A percentile compares a stretch with the other conserved stretches of the same genome.
These are phyloP conservation scores for Scaptomyza parva DNA, from an alignment of 2,888 invertebrate genomes.

Conservation along the genomic window DNA sequence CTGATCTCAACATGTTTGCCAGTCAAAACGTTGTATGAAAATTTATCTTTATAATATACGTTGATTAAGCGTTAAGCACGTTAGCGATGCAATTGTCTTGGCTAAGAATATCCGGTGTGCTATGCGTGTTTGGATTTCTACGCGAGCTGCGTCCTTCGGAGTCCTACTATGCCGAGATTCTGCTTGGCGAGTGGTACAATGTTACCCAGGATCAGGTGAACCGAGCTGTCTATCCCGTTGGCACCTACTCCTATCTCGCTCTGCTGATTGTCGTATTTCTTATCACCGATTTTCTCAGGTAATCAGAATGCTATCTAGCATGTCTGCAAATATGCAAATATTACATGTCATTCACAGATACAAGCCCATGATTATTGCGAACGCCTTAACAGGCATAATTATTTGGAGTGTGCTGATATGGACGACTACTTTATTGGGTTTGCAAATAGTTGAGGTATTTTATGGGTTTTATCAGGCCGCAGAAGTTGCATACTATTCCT, in stretches of 20 bases:
- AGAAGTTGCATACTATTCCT: constrained; percentile 96
- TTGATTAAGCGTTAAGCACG: no score
- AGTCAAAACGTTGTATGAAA: no score
- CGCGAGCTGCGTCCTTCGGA: constrained; percentile 94
- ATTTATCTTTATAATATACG: no score
- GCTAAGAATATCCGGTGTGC: constrained; percentile 89
- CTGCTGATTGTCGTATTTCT: constrained; percentile 92
- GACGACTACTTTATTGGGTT: constrained; percentile 89
- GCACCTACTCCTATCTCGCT: constrained; percentile 93
- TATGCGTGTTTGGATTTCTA: constrained; percentile 92
- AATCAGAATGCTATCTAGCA: constrained; percentile 15
- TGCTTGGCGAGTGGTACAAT: constrained; percentile 91
- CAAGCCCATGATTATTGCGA: constrained; percentile 94
- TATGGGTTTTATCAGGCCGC: constrained; percentile 95
- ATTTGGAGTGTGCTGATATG: constrained; percentile 92
- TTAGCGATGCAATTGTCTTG: constrained; percentile 84
- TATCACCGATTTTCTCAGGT: constrained; percentile 90
- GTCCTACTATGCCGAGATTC: constrained; percentile 92
- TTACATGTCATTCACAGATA: constrained; percentile 86
- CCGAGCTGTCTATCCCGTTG: constrained; percentile 91
- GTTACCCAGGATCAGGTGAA: constrained; percentile 87
- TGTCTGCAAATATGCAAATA: background rate
- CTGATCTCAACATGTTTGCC: no score
- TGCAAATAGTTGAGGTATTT: constrained; percentile 89
- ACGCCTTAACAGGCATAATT: constrained; percentile 89